Evolutionary conservation across 1,140 invertebrate genomes (phyloP).

Genomic region (Yoshiicerus persimilis): DNA sequence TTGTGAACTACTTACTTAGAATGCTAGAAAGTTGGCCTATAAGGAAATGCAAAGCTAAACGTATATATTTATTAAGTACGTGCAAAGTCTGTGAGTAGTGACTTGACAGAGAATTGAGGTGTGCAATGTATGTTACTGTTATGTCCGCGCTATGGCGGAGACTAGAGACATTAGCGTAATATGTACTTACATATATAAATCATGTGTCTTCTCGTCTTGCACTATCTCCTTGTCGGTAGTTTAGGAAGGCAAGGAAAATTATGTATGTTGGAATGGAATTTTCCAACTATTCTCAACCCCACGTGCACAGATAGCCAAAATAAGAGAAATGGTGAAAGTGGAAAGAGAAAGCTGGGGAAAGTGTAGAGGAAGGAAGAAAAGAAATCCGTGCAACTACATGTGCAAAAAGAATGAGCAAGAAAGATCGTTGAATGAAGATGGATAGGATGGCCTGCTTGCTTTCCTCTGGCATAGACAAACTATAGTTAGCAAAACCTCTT

Average conservation of each 20-base stretch:
- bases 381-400: constrained; percentile 6
- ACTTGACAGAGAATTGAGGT: not conserved
- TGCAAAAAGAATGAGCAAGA: not conserved
- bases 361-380: not conserved
- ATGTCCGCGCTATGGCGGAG: not conserved
- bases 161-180: not conserved
- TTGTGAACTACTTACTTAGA: no score
- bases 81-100: not conserved
- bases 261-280: not conserved
- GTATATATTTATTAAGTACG: not conserved
- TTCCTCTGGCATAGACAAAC: not conserved
- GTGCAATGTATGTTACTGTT: not conserved
- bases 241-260: not conserved
- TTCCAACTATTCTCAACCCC: not conserved
- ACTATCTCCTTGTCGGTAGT: not conserved
- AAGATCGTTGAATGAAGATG: not conserved
- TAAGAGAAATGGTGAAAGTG: not conserved
- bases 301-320: not conserved
- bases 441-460: not conserved
- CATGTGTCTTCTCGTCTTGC: not conserved
- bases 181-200: not conserved
- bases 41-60: not conserved
- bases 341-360: not conserved
- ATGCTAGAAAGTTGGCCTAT: no score
- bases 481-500: not conserved